Percentiles rank a stretch among this genome's conserved stretches.
Evolutionary conservation across 2,888 invertebrate genomes (phyloP).

Genomic region (Tetheella fluctuosa): DNA sequence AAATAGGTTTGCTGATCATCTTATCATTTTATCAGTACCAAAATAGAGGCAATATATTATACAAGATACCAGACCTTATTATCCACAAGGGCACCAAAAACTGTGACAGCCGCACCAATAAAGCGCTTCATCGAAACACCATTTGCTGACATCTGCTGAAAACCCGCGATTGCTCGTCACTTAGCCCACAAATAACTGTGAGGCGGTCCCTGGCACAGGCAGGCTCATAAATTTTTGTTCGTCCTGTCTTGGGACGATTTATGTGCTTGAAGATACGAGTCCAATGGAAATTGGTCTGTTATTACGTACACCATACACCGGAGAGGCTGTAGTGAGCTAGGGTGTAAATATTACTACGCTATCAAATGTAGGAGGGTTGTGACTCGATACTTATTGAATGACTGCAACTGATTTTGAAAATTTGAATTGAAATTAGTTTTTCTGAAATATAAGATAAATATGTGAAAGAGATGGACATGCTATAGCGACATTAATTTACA

Average conservation of each 20-base stretch:
- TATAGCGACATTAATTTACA: too few relatives aligned
- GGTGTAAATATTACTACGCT: neutral
- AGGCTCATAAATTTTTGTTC: slow-evolving; percentile 60
- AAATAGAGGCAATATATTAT: too few relatives aligned
- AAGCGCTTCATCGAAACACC: too few relatives aligned
- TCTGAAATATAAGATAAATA: neutral
- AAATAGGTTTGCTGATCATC: too few relatives aligned
- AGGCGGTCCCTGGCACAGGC: slow-evolving; percentile 41
- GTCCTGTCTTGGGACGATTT: slow-evolving; percentile 55
- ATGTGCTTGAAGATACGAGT: slow-evolving; percentile 53
- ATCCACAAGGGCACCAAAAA: too few relatives aligned
- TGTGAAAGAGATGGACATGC: too few relatives aligned
- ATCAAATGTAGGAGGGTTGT: neutral
- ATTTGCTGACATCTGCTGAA: neutral
- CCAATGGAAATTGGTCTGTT: slow-evolving; percentile 53
- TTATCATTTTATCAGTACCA: too few relatives aligned
- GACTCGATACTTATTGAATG: neutral
- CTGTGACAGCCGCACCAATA: too few relatives aligned
- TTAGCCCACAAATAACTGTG: slow-evolving; percentile 21
- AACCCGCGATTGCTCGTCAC: slow-evolving; percentile 23
- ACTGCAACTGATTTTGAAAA: neutral
- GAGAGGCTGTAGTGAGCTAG: slow-evolving; percentile 10
- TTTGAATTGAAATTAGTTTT: neutral
- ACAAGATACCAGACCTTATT: too few relatives aligned
- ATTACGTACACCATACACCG: slow-evolving; percentile 35